These are phyloP conservation scores for Aegotheles bennettii DNA, from an alignment of 2,113 vertebrate genomes.

Conservation along the genomic window DNA sequence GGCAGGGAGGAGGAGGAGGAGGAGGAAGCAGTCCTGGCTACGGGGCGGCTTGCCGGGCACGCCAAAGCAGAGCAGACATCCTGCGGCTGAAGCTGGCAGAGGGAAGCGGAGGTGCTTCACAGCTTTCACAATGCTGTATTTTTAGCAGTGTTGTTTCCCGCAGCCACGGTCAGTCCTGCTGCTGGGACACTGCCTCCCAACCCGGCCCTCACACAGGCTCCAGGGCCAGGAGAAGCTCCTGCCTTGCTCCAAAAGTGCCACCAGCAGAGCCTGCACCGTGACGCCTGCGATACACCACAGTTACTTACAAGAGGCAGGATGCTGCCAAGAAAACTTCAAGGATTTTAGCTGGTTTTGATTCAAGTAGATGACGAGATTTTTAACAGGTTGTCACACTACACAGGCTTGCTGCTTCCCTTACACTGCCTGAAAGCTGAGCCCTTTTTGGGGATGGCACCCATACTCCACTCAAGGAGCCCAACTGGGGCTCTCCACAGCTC, in stretches of 20 bases:
- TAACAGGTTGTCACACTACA: neutral
- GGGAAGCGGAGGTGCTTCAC: neutral
- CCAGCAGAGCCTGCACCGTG: rapidly evolving
- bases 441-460: rapidly evolving
- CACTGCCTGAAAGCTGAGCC: neutral
- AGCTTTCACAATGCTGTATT: neutral
- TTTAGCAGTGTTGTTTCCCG: neutral
- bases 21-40: neutral
- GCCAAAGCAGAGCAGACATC: neutral
- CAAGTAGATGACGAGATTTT: neutral
- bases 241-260: neutral
- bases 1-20: neutral
- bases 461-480: rapidly evolving
- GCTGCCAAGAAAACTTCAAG: neutral
- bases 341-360: neutral
- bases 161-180: rapidly evolving
- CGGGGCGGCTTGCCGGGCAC: neutral
- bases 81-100: neutral
- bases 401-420: neutral
- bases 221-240: rapidly evolving
- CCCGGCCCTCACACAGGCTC: no score
- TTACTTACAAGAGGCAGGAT: neutral
- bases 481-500: neutral
- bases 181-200: neutral
- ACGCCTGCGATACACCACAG: neutral